Base-by-base conservation (phyloP, 2,797 vertebrate species). In the Chaetophractus vellerosus region DNA sequence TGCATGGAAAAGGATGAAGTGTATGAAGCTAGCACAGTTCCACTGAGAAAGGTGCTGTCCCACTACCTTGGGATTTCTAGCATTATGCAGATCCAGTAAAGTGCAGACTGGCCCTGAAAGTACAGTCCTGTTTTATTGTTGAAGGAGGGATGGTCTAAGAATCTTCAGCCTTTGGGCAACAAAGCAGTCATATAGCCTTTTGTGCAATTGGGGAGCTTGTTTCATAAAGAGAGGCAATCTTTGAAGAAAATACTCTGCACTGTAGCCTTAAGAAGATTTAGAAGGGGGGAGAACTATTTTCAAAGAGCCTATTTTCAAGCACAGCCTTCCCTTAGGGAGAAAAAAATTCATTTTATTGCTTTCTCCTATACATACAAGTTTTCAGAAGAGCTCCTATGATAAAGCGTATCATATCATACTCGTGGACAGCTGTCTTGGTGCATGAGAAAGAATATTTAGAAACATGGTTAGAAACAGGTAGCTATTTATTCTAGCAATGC, bases 291-390 rank as follows among this genome's bases (percentile, higher is more conserved):
- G 59, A 92, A 16, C 24, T 33, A 19, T 88, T 91, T 96, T 79
- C 82, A 76, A 88, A 76, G 23, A 92, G 38, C 19, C 63, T 84
- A 0, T 90, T 95, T 96, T 93, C 87, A 84, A 92, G 76, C 9
- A 24, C 41, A 79, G 64, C 2, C 23, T 76, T 81, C 36, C 31
- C 33, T 75, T 93, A 33, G 15, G 28, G 68, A 87, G 61, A 76
- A 92, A 83, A 88, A 92, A 75, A 84, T 55, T 66, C 3, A 15
- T 31, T 69, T 89, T n/a, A 55, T 66, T 64, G 6, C 50, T 57
- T 64, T 23, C 11, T 96, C 72, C 61, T 18, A 31, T 0, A 59
- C 7, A 82, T 71, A 72, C 24, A 76, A 26, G n/a, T 57, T 95
- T 95, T 76, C 45, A 23, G 59, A 91, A 19, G 28, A 26, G 19